Conservation (phyloP, 2,888 invertebrate species). For the Tryphoninae sp. region DNA sequence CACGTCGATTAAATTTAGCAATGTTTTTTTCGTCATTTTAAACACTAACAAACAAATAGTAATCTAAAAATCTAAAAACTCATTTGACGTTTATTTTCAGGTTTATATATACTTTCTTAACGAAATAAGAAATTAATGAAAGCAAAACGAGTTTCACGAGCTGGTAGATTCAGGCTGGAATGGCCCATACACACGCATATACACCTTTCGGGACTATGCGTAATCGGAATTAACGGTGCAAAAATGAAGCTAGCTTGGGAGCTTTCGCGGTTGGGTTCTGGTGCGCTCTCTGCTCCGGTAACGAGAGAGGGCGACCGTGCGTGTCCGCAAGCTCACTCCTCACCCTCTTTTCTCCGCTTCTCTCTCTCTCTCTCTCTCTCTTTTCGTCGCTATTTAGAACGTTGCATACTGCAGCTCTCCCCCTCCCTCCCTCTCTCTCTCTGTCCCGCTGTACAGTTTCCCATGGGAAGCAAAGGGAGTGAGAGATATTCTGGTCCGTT, state of each 20-base stretch:
- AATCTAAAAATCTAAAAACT: too few relatives aligned
- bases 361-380: not conserved
- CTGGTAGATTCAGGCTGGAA: too few relatives aligned
- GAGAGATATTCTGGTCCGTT: slow-evolving; percentile 50
- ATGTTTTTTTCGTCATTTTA: too few relatives aligned
- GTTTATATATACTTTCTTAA: too few relatives aligned
- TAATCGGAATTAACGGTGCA: slow-evolving; percentile 76
- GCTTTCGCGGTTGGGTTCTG: slow-evolving; percentile 32
- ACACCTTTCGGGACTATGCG: slow-evolving; percentile 68
- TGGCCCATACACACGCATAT: slow-evolving; percentile 1
- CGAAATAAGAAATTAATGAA: too few relatives aligned
- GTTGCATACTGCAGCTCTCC: too few relatives aligned
- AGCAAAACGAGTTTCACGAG: too few relatives aligned
- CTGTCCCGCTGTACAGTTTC: not conserved
- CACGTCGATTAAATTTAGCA: too few relatives aligned
- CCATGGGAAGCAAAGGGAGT: slow-evolving; percentile 15
- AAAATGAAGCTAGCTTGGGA: slow-evolving; percentile 67
- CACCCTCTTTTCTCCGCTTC: not conserved
- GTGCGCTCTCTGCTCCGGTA: slow-evolving; percentile 20
- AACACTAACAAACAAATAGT: too few relatives aligned
- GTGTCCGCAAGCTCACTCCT: slow-evolving; percentile 20
- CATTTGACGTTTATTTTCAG: too few relatives aligned
- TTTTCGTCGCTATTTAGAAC: not conserved
- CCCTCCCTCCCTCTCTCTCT: too few relatives aligned
- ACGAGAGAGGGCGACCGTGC: slow-evolving; percentile 22